phyloP scores from a whole-genome alignment of 2,888 invertebrate genomes.

The Pyrrhia umbra region DNA sequence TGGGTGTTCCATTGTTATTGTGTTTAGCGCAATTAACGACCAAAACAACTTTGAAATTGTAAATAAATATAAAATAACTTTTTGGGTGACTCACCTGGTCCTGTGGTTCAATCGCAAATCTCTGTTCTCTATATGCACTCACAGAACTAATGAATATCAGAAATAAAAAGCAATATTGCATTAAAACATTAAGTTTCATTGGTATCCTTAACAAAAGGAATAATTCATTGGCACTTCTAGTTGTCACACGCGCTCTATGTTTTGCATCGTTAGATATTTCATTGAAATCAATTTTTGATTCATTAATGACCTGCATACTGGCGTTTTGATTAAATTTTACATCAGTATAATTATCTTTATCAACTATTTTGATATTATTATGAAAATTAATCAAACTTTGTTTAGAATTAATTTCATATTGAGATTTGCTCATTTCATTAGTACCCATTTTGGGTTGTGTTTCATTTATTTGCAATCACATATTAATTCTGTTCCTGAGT shows the following conservation, averaged over 20 bases:
- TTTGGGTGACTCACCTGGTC: constrained; percentile 79
- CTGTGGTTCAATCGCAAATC: constrained; percentile 86
- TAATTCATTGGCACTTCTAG: constrained; percentile 81
- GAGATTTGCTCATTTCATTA: constrained; percentile 25
- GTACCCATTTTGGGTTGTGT: constrained; percentile 46
- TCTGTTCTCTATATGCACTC: constrained; percentile 80
- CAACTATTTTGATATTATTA: constrained; percentile 18
- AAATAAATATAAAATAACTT: constrained; percentile 3
- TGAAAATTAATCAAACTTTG: constrained; percentile 10
- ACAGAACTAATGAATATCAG: constrained; percentile 71
- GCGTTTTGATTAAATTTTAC: constrained; percentile 22
- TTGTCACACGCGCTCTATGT: constrained; percentile 72
- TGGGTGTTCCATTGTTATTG: background rate
- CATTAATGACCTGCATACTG: constrained; percentile 41
- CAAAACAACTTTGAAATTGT: background rate
- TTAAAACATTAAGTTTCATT: constrained; percentile 50
- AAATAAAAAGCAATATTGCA: constrained; percentile 72
- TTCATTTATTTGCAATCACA: constrained; percentile 31
- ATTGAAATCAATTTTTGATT: constrained; percentile 38
- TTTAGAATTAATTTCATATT: constrained; percentile 15
- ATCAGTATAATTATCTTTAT: constrained; percentile 23
- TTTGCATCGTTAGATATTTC: constrained; percentile 30
- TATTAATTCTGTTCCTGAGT: constrained; percentile 18
- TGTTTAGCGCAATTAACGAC: background rate
- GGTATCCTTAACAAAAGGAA: constrained; percentile 84